Percentiles rank a stretch among this genome's conserved stretches.
Evolutionary conservation across 2,888 invertebrate species (phyloP).

Genomic region (Himalopsyche anomala): DNA sequence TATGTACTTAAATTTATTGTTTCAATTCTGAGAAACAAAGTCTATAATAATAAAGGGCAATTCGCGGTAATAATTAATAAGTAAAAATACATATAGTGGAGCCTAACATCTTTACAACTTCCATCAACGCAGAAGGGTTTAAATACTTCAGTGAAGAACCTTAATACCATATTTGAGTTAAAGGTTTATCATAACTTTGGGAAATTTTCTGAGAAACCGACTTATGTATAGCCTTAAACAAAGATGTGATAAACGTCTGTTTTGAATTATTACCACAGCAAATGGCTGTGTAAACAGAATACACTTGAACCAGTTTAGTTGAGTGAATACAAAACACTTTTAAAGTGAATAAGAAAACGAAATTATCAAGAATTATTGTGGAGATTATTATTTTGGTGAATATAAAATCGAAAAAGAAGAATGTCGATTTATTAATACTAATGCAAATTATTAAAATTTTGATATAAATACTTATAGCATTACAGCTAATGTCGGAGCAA

Average conservation of each 20-base stretch:
- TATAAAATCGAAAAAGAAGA: too few species aligned
- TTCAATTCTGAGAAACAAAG: neutral
- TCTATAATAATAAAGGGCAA: neutral
- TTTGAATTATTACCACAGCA: slow-evolving; percentile 37
- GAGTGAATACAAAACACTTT: neutral
- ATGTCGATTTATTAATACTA: too few species aligned
- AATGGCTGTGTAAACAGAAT: slow-evolving; percentile 13
- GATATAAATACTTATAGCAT: too few species aligned
- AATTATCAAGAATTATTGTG: too few species aligned
- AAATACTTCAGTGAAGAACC: slow-evolving; percentile 39
- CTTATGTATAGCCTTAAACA: slow-evolving; percentile 31
- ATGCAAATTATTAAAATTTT: too few species aligned
- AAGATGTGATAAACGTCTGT: slow-evolving; percentile 43
- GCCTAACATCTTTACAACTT: slow-evolving; percentile 2
- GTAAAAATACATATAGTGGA: slow-evolving; percentile 1
- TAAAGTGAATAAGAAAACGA: too few species aligned
- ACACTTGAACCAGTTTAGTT: slow-evolving; percentile 8
- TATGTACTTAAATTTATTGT: neutral
- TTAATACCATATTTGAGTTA: slow-evolving; percentile 38
- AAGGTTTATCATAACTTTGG: slow-evolving; percentile 40
- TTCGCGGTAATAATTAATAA: slow-evolving; percentile 34
- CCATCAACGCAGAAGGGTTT: slow-evolving; percentile 40
- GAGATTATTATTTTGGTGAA: too few species aligned
- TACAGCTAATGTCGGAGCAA: too few species aligned
- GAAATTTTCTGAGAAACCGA: slow-evolving; percentile 33